Evolutionary conservation across 2,888 invertebrate species (phyloP).

Genomic region (Lomographa bimaculata): DNA sequence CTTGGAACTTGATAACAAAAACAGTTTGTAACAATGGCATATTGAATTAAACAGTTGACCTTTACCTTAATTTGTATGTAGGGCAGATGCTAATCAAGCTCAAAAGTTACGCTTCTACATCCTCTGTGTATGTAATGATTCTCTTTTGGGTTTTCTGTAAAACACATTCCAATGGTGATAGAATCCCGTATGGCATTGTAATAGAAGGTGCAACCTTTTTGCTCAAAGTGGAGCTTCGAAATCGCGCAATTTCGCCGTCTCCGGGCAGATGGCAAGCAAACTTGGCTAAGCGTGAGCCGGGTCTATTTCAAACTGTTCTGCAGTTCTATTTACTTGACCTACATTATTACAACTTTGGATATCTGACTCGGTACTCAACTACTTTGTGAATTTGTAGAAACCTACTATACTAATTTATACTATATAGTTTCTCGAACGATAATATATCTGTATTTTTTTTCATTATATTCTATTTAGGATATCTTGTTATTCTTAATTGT

Average conservation of each 20-base stretch:
- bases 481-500: no score
- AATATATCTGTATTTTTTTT: no score
- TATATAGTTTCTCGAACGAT: no score
- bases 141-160: slow-evolving; percentile 14
- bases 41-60: slow-evolving; percentile 31
- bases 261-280: slow-evolving; percentile 21
- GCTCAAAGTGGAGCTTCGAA: slow-evolving; percentile 48
- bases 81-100: slow-evolving; percentile 27
- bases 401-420: no score
- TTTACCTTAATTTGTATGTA: slow-evolving; percentile 30
- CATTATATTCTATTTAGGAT: no score
- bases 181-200: slow-evolving; percentile 40
- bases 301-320: slow-evolving; percentile 6
- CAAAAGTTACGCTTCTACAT: slow-evolving; percentile 20
- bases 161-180: slow-evolving; percentile 7
- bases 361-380: no score
- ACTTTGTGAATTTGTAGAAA: no score
- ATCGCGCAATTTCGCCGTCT: slow-evolving; percentile 46
- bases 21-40: slow-evolving; percentile 38
- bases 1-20: slow-evolving; percentile 15
- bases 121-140: slow-evolving; percentile 9
- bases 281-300: slow-evolving; percentile 17
- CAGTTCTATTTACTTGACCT: neutral
- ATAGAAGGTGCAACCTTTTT: slow-evolving; percentile 45
- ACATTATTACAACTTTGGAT: no score